phyloP scores from a whole-genome alignment of 2,888 invertebrate species.

The Neocrepidodera transversa region DNA sequence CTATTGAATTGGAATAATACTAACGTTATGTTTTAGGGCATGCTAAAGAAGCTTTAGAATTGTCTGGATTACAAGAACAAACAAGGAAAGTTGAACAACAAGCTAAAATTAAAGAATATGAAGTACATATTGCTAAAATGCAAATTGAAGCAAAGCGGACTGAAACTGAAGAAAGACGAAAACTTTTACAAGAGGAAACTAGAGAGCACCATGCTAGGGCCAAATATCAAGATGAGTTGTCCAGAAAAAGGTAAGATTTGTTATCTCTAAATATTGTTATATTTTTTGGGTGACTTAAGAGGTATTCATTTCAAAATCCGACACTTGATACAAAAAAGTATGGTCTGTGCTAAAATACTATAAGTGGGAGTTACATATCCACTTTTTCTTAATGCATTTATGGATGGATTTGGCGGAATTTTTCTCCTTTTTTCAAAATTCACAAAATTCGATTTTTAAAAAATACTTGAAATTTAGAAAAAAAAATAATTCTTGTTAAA shows the following conservation, averaged over 20 bases:
- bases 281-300: no score
- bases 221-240: slow-evolving; percentile 96
- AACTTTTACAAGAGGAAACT: slow-evolving; percentile 92
- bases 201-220: slow-evolving; percentile 92
- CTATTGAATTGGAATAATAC: background rate
- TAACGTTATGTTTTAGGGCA: slow-evolving; percentile 66
- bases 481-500: no score
- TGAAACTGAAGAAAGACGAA: slow-evolving; percentile 92
- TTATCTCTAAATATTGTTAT: no score
- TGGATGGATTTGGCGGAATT: no score
- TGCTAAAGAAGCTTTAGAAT: slow-evolving; percentile 92
- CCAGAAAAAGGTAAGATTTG: slow-evolving; percentile 81
- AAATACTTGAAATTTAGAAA: no score
- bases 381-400: no score
- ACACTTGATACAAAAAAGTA: no score
- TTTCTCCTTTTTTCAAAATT: no score
- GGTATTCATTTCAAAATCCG: no score
- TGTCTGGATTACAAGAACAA: slow-evolving; percentile 90
- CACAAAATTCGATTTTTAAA: no score
- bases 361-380: no score
- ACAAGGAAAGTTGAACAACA: slow-evolving; percentile 89
- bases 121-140: slow-evolving; percentile 90
- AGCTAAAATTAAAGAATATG: slow-evolving; percentile 91
- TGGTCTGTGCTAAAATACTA: no score
- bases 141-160: slow-evolving; percentile 89